Percentiles rank a stretch among this genome's conserved stretches.
Evolutionary conservation across 2,797 vertebrate genomes (phyloP).

Genomic region (Gambusia yucatana): DNA sequence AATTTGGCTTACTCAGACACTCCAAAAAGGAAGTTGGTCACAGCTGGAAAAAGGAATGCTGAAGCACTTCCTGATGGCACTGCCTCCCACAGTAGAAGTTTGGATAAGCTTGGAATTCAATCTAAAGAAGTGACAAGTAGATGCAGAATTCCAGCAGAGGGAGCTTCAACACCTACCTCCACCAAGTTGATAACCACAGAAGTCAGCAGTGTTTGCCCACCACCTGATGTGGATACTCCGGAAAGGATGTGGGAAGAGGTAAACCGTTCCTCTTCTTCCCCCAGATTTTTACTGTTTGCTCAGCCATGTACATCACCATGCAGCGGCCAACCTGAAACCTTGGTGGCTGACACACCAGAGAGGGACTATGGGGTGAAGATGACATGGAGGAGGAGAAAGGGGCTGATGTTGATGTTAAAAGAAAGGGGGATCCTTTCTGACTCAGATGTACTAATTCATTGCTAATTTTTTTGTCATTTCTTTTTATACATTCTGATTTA

Average conservation of each 20-base stretch:
- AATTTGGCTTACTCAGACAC: slow-evolving; percentile 22
- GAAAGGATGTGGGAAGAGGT: slow-evolving; percentile 35
- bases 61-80: slow-evolving; percentile 11
- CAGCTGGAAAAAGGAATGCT: slow-evolving; percentile 29
- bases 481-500: background rate
- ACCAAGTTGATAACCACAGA: slow-evolving; percentile 28
- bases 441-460: slow-evolving; percentile 76
- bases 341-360: slow-evolving; percentile 89
- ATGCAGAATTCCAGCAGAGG: slow-evolving; percentile 21
- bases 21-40: slow-evolving; percentile 18
- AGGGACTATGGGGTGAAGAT: slow-evolving; percentile 88
- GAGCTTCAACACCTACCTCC: slow-evolving; percentile 31
- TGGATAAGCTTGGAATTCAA: slow-evolving; percentile 8
- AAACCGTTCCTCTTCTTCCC: slow-evolving; percentile 9
- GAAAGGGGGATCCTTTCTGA: slow-evolving; percentile 80
- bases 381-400: slow-evolving; percentile 87
- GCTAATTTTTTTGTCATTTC: slow-evolving; percentile 13
- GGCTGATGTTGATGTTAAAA: slow-evolving; percentile 79
- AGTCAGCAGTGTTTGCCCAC: slow-evolving; percentile 26
- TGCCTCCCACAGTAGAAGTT: slow-evolving; percentile 24
- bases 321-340: slow-evolving; percentile 51
- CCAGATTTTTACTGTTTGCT: slow-evolving; percentile 45
- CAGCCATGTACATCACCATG: slow-evolving; percentile 49
- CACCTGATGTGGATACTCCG: slow-evolving; percentile 74
- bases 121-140: slow-evolving; percentile 7